Conservation (phyloP, 2,797 vertebrate species). For the Tolypeutes matacus region DNA sequence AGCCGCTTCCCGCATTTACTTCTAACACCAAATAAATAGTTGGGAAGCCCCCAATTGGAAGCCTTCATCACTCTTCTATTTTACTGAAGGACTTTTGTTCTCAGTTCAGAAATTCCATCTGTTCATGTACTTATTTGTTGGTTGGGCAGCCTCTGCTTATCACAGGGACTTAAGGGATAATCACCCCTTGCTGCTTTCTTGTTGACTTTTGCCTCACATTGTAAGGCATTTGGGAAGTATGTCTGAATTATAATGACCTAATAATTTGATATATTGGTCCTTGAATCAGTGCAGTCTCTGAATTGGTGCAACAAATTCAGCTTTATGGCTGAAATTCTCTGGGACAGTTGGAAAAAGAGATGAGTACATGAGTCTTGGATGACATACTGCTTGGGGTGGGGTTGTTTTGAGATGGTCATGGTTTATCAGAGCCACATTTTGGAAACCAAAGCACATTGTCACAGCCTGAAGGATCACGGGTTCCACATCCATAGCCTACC, state of each 20-base stretch:
- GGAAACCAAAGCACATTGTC: rapidly evolving
- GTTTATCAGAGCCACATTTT: not conserved
- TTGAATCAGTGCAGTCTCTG: not conserved
- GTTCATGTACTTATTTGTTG: not conserved
- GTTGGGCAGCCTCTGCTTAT: not conserved
- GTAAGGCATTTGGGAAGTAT: not conserved
- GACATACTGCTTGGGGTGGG: not conserved
- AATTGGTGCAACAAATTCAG: not conserved
- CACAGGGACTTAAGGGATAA: not conserved
- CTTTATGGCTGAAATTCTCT: not conserved
- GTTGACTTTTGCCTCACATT: not conserved
- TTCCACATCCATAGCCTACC: not conserved
- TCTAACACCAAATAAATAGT: not conserved
- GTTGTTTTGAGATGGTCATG: not conserved
- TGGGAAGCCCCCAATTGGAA: not conserved
- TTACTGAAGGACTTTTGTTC: not conserved
- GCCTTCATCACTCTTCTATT: not conserved
- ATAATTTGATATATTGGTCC: not conserved
- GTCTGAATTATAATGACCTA: not conserved
- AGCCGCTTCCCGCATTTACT: too few species aligned
- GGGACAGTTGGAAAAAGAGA: not conserved
- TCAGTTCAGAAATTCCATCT: not conserved
- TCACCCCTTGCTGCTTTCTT: not conserved
- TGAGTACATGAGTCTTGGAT: not conserved
- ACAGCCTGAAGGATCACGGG: rapidly evolving